A percentile compares a stretch with the other conserved stretches of the same genome.
Conservation (phyloP, 2,888 invertebrate species). For the Ichneumon xanthorius region DNA sequence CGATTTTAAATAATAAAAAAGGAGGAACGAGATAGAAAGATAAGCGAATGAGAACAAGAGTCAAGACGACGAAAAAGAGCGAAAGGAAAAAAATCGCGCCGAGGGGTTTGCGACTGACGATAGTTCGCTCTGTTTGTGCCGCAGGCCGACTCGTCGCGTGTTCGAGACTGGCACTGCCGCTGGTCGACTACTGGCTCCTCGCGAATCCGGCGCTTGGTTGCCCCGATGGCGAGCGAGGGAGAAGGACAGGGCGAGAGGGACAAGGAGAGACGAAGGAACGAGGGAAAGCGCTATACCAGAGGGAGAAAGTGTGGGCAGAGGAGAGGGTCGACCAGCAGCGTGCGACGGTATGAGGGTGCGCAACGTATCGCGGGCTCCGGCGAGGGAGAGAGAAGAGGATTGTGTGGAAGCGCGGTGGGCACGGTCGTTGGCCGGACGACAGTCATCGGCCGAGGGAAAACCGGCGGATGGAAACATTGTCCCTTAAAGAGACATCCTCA, state of each 20-base stretch:
- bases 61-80: conserved; percentile 24
- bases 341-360: conserved; percentile 28
- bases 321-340: conserved; percentile 34
- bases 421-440: background rate
- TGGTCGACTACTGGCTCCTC: conserved; percentile 60
- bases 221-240: conserved; percentile 42
- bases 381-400: background rate
- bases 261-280: background rate
- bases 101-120: conserved; percentile 32
- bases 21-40: background rate
- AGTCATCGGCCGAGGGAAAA: background rate
- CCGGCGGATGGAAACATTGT: background rate
- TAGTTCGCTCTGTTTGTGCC: conserved; percentile 42
- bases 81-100: conserved; percentile 37
- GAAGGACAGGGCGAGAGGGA: conserved; percentile 13
- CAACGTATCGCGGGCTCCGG: conserved; percentile 4
- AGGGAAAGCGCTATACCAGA: conserved; percentile 26
- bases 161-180: conserved; percentile 66
- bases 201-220: conserved; percentile 42
- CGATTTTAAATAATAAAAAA: background rate
- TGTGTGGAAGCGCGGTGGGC: background rate
- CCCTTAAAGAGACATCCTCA: background rate
- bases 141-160: conserved; percentile 63
- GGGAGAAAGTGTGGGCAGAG: conserved; percentile 43
- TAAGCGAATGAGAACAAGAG: conserved; percentile 18